Evolutionary conservation across 2,797 vertebrate species (phyloP).

Genomic region (Antrozous pallidus): DNA sequence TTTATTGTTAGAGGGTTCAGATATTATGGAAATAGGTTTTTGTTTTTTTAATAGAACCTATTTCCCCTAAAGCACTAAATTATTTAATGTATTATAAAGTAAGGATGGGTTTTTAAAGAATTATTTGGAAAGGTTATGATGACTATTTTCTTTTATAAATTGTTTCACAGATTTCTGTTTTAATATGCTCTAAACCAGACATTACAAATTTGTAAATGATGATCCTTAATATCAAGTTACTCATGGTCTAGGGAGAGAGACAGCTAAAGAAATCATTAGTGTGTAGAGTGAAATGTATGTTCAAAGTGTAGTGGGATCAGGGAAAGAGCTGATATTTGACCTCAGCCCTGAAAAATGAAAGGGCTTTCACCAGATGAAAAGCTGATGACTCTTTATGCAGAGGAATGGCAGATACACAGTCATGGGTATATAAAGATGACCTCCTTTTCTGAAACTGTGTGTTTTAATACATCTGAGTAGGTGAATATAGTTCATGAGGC

Average conservation of each 20-base stretch:
- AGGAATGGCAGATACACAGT: not conserved
- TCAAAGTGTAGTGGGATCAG: not conserved
- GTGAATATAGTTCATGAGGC: too few relatives aligned
- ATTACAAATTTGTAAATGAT: not conserved
- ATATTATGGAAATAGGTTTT: not conserved
- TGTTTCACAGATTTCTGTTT: not conserved
- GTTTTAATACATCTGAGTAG: not conserved
- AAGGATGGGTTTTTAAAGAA: not conserved
- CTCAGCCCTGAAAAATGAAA: not conserved
- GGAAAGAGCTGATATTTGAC: not conserved
- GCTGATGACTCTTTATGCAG: not conserved
- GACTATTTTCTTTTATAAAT: not conserved
- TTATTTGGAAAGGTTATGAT: not conserved
- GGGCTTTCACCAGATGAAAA: not conserved
- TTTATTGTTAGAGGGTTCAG: not conserved
- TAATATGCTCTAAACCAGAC: not conserved
- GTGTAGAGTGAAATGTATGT: not conserved
- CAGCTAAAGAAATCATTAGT: not conserved
- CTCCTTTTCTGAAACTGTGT: not conserved
- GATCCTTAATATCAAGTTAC: not conserved
- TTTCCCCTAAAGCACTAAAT: not conserved
- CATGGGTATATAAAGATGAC: not conserved
- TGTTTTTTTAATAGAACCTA: not conserved
- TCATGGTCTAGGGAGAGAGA: not conserved
- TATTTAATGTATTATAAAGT: not conserved